Evolutionary conservation across 2,113 vertebrate genomes (phyloP), one percentile per base, ranked within the genome.

Genomic region (Girardinichthys multiradiatus): DNA sequence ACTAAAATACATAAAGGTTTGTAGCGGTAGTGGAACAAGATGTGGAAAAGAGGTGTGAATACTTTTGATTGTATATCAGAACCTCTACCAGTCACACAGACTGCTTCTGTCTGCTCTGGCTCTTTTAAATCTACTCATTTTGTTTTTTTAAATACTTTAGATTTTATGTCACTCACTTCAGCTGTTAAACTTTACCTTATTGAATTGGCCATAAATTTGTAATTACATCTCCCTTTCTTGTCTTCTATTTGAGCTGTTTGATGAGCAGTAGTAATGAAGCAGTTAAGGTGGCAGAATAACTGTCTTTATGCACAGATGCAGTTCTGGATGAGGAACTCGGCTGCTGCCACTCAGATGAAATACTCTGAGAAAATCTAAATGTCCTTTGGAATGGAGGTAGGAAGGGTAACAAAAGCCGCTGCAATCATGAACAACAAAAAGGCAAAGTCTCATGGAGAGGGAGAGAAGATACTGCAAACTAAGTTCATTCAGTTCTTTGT

Each of bases 301-400:
- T 35, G 24, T 35, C 33, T 63, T 67, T 28, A 42, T 42, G 48
- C 19, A 21, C 57, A 57, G 57, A 63, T 39, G 57, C 60, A 54
- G 63, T 30, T 28, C 31, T 74, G 69, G 59, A 74, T 68, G 67
- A 77, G 14, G 39, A 33, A 39, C 17, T 28, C 59, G 45, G 0
- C 29, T 1, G 15, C 72, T 60, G n/a, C n/a, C 6, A 57, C 68
- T 57, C 72, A 58, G 21, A 57, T 64, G 31, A 78, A 67, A 74
- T 31, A 63, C n/a, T 68, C 29, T 64, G 14, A 73, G 57, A 76
- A 42, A 67, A 71, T 4, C 57, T 29, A 39, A 39, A 9, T 54
- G 35, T 70, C 19, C 6, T 59, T 65, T 68, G 51, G 37, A 67
- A 79, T 64, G 64, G 54, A 81, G 72, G 69, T 80, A 86, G 66